Conservation (phyloP, 1,140 invertebrate species). For the Physella acuta region DNA sequence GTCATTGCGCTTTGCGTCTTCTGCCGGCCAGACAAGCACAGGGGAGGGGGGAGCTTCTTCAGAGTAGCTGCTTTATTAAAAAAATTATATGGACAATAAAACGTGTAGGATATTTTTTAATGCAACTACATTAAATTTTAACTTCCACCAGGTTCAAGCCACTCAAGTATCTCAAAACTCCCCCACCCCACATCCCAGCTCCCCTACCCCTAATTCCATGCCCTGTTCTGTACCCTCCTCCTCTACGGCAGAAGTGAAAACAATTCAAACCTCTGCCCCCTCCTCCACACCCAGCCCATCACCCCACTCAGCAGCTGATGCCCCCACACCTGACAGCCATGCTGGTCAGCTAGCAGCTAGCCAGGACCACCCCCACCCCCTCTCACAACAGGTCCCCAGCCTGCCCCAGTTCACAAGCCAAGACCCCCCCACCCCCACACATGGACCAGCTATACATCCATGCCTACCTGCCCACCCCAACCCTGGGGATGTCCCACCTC, state of each 20-base stretch:
- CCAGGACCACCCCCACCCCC: not conserved
- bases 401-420: not conserved
- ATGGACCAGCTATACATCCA: not conserved
- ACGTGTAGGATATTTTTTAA: not conserved
- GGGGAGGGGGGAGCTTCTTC: not conserved
- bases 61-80: not conserved
- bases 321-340: not conserved
- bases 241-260: slow-evolving; percentile 1
- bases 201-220: not conserved
- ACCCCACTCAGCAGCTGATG: not conserved
- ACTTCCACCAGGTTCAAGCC: slow-evolving; percentile 20
- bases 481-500: not conserved
- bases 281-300: slow-evolving; percentile 9
- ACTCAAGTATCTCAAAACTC: slow-evolving; percentile 34
- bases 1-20: not conserved
- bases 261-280: slow-evolving; percentile 9
- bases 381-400: not conserved
- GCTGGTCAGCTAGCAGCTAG: not conserved
- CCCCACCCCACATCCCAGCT: slow-evolving; percentile 28
- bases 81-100: not conserved
- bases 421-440: slow-evolving; percentile 11
- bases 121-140: not conserved
- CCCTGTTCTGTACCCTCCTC: slow-evolving; percentile 6
- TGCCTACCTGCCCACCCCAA: not conserved
- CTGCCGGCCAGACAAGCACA: not conserved